Base-by-base conservation (phyloP, 2,797 vertebrate species). In the Pipistrellus pipistrellus region DNA sequence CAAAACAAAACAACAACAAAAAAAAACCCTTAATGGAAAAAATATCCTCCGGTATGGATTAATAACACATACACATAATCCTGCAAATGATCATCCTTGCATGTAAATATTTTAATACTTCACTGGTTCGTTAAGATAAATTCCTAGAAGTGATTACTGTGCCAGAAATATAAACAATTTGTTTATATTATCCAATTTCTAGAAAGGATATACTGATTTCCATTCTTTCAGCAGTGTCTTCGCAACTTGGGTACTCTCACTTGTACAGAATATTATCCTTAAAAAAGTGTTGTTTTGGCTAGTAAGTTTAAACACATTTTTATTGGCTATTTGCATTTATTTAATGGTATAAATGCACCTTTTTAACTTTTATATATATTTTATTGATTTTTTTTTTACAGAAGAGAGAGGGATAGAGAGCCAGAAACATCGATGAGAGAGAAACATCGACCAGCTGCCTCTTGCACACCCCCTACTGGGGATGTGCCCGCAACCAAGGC, bases 261-360 rank as follows among this genome's bases (percentile, higher is more conserved):
- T 64, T 87, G 12, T 76, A 44, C 32, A 81, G 85, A 80, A 69
- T 90, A 35, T 64, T 86, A 83, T 51, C 23, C 30, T 77, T 82
- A 53, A 85, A 48, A 86, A 85, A 69, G 2, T 89, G 38, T 75
- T 77, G 48, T 48, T 95, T 83, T 76, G 46, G 55, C 18, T 66
- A 38, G 30, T 64, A 66, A 46, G 46, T 46, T 88, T 85, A 80
- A 85, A 73, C 32, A 69, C 13, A 46, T 78, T 72, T 78, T 78
- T 85, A 69, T 91, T 76, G 69, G 12, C 77, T 76, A 44, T 77
- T 78, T 91, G 77, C 46, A 64, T 84, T 83, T 90, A 35, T 53
- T 89, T 69, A 89, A 62, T 62, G 59, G 27, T 30, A 85, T 85
- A 27, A 21, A n/a, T 57, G 27, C 80, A 55, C n/a, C 35, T 53